Percentiles rank a stretch among this genome's conserved stretches.
Conservation (phyloP, 2,888 invertebrate genomes). For the Scaptomyza tumidula region DNA sequence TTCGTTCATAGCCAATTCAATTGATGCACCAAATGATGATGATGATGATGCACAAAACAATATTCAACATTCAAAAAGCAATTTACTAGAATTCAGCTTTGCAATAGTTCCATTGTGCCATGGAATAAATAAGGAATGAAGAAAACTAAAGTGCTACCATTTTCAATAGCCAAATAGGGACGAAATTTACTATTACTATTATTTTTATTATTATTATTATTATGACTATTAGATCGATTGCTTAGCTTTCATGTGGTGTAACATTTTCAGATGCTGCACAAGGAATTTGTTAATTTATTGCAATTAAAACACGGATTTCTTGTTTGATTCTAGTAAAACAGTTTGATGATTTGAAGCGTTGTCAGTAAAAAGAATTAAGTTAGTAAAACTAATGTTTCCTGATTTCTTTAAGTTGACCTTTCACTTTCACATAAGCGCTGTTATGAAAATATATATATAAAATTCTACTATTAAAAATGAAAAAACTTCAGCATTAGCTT, state of each 20-base stretch:
- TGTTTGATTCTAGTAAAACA: too few species aligned
- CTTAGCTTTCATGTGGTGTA: constrained; percentile 18
- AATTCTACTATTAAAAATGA: too few species aligned
- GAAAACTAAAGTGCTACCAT: constrained; percentile 10
- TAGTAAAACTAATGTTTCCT: too few species aligned
- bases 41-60: constrained; percentile 9
- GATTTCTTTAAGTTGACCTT: background rate
- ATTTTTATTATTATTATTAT: constrained; percentile 9
- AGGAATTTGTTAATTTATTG: background rate
- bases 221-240: constrained; percentile 29
- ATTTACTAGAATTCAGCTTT: constrained; percentile 31
- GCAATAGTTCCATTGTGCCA: constrained; percentile 32
- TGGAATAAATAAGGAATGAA: background rate
- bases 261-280: constrained; percentile 3
- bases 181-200: constrained; percentile 1
- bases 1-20: constrained; percentile 59
- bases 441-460: too few species aligned
- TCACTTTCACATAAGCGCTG: background rate
- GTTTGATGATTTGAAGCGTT: too few species aligned
- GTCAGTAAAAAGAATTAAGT: too few species aligned
- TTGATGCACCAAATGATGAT: constrained; percentile 32
- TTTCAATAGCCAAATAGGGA: constrained; percentile 17
- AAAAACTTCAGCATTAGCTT: background rate
- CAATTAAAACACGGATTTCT: constrained; percentile 7
- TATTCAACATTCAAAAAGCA: constrained; percentile 38